Base-by-base conservation (phyloP, 1,140 invertebrate species). In the Charaxes varanes region DNA sequence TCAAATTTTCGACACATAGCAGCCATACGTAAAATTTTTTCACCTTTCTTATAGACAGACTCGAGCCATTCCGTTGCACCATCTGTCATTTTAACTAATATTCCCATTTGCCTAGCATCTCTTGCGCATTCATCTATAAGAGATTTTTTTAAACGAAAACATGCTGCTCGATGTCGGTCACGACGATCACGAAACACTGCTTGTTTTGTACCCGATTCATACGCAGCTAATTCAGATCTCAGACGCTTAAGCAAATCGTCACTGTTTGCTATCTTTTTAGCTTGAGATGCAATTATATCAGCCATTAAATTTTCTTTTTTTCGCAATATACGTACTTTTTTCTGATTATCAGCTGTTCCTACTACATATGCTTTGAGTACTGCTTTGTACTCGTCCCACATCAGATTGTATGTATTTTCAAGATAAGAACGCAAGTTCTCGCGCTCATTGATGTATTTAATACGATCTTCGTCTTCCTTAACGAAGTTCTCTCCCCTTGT, bases 1-100 rank as follows among this genome's bases (percentile, higher is more conserved):
- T 89, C 87, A 57, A 85, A 85, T 73, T 87, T 87, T 22, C 85
- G 55, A 43, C 87, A 88, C n/a, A 88, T 65, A 0, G 70, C 70
- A 2, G 84, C 79, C 15, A 88, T 51, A 14, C 85, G 77, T 2
- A 87, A 42, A 26, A 88, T 76, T 21, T 82, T 86, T 40, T 87
- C 83, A 2, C 84, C 86, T 53, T 87, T 87, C 38, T 62, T 71
- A 37, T 62, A 55, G 7, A 62, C 74, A 6, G 35, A 16, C 30
- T 55, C 49, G 3, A 83, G 36, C 71, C 71, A 83, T 43, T 77
- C 66, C 2, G 68, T 40, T 10, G 71, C 28, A 15, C 41, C 44
- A 42, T 80, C 72, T 4, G 76, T 62, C n/a, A 41, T 41, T 46
- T 23, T 60, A 13, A 82, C 78, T 27, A 82, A 52, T 35, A 22